Evolutionary conservation across 2,888 invertebrate genomes (phyloP).

Genomic region (Eledone cirrhosa): DNA sequence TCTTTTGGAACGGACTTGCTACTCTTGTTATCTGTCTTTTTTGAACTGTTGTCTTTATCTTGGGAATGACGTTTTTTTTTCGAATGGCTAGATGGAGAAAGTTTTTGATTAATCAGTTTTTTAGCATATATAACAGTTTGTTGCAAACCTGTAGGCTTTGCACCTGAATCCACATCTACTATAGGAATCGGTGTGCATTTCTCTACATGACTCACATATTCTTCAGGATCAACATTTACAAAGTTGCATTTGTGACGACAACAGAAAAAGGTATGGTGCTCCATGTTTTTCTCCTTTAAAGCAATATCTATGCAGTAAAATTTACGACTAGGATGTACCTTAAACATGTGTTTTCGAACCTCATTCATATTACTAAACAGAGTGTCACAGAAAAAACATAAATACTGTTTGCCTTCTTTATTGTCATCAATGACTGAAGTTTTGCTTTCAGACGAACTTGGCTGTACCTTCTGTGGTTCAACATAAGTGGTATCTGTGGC

Average conservation of each 20-base stretch:
- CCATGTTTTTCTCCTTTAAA: neutral
- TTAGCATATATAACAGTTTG: neutral
- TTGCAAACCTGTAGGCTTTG: constrained; percentile 14
- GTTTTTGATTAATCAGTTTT: neutral
- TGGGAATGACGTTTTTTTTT: neutral
- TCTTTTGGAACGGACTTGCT: neutral
- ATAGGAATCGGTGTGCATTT: neutral
- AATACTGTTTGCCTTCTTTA: neutral
- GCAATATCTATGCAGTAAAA: constrained; percentile 14
- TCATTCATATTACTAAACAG: constrained; percentile 3
- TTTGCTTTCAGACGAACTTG: neutral
- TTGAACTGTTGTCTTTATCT: neutral
- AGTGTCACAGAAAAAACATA: neutral
- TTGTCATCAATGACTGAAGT: neutral
- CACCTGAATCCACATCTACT: neutral
- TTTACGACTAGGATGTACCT: neutral
- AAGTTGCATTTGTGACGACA: constrained; percentile 17
- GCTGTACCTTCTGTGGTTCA: neutral
- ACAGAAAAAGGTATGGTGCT: constrained; percentile 5
- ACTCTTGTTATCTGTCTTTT: neutral
- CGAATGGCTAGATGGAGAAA: no score
- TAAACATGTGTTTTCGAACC: constrained; percentile 16
- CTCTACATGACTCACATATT: constrained; percentile 11
- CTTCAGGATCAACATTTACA: neutral
- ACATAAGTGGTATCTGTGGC: no score